Evolutionary conservation across 2,888 invertebrate genomes (phyloP), one percentile per base, ranked within the genome.

Genomic region (Serrognathus titanus): DNA sequence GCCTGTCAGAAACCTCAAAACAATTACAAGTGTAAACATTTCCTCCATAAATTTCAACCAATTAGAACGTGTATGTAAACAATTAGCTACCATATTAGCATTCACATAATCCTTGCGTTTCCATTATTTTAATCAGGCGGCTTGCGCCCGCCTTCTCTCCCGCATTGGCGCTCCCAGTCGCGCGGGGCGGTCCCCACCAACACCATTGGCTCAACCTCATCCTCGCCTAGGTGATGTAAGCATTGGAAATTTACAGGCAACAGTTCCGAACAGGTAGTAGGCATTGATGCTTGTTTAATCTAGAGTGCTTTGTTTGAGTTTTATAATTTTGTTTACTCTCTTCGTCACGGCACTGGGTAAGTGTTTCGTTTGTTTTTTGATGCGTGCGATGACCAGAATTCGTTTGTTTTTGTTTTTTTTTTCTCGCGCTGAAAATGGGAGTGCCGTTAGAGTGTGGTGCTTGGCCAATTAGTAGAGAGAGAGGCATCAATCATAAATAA

Each of bases 31-130:
- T 31, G 24, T 31, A 31, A 31, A 31, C 24, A 31, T 31, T 31
- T 31, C 24, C 24, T 31, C 63, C 66, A 70, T 70, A 69, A 66
- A 66, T 68, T 64, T 60, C 56, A 60, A 57, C 67, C 71, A 72
- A 73, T 72, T 73, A 73, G 69, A 63, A 62, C 66, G 66, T 70
- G 67, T 70, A 68, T 67, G 73, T 69, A 62, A 63, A 73, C 74
- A 75, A 76, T 76, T 76, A 77, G 73, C 76, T 76, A 71, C 76
- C 77, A 77, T 77, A 76, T 75, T 75, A 72, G 73, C 67, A 69
- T 72, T 69, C 70, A 60, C 69, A 69, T 75, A 75, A 75, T 73
- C 72, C 70, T 16, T 67, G 68, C 69, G 73, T 73, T 76, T 74
- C 76, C 76, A 76, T 76, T 76, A 76, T 75, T 75, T 75, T 74